These are phyloP conservation scores for Agelas oroides DNA, from an alignment of 37 sponge, comb jelly and placozoan species.

Conservation along the genomic window DNA sequence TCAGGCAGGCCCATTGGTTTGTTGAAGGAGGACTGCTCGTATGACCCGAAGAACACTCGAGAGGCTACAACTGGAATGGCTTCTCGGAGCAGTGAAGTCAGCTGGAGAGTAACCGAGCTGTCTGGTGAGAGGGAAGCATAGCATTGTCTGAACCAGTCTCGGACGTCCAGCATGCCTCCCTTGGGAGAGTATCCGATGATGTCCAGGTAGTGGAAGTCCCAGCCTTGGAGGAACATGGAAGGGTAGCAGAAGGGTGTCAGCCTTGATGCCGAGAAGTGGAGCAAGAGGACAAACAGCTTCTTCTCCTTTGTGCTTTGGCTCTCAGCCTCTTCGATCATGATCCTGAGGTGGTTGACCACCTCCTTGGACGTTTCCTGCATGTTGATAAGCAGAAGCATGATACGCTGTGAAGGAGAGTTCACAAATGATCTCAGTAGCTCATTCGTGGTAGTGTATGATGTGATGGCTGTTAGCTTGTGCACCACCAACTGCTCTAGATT, in stretches of 20 bases:
- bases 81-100: constrained; percentile 45
- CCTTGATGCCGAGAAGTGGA: constrained; percentile 82
- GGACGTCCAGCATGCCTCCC: constrained; percentile 50
- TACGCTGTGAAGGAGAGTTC: background rate
- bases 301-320: background rate
- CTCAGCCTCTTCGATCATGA: constrained; percentile 90
- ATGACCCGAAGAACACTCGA: constrained; percentile 47
- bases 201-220: constrained; percentile 93
- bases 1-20: constrained; percentile 30
- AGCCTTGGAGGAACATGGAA: constrained; percentile 82
- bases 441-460: constrained; percentile 51
- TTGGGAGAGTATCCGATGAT: constrained; percentile 45
- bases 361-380: constrained; percentile 75
- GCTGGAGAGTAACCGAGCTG: constrained; percentile 19
- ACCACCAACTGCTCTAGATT: constrained; percentile 36
- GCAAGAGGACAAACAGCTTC: constrained; percentile 86
- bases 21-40: constrained; percentile 42
- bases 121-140: background rate
- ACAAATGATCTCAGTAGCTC: constrained; percentile 57
- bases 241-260: constrained; percentile 77
- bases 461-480: constrained; percentile 64
- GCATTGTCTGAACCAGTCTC: constrained; percentile 72
- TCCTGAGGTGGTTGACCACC: constrained; percentile 87
- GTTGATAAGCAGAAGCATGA: constrained; percentile 65
- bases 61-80: constrained; percentile 63